Base-by-base conservation (phyloP, 1,140 invertebrate genomes). In the Megathymus violae region DNA sequence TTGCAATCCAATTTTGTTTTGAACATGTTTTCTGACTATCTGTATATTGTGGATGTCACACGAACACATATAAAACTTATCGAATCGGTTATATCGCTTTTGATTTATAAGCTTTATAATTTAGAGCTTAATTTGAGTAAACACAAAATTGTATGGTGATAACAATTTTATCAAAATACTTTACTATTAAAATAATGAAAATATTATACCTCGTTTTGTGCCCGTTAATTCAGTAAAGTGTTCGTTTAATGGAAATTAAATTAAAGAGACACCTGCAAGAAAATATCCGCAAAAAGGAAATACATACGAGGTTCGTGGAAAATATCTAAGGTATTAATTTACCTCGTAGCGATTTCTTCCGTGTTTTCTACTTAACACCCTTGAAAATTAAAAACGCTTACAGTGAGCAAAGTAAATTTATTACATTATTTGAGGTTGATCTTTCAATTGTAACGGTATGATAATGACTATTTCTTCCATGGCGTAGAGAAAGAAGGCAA, bases 301-400 rank as follows among this genome's bases (percentile, higher is more conserved):
- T n/a, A n/a, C n/a, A 22, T 7, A 17, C 43, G 19, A 19, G n/a
- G 3, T 22, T 22, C 10, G 43, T n/a, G 43, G 4, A 46, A 46
- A 11, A 46, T 46, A 22, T 46, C 43, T 46, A 15, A 46, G n/a
- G 43, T 46, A 46, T 46, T 46, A 46, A 46, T 46, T 46, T 22
- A 46, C 43, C 43, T 46, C 17, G n/a, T 22, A 46, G 43, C 17
- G 43, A 10, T 46, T 13, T 41, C 7, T 16, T 15, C n/a, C 43
- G 17, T 46, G 43, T 17, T 46, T 17, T 43, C 19, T 46, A 22
- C 43, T 22, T 22, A 22, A 46, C 17, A 46, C 17, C n/a, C 10
- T 15, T 22, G 0, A 11, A 22, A 46, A 46, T 46, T 46, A 17
- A 46, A 46, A 22, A 46, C 11, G 6, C 43, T 46, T 46, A 22